A percentile compares a stretch with the other conserved stretches of the same genome.
These are phyloP conservation scores for Siniperca chuatsi DNA, from an alignment of 2,113 vertebrate species.

Conservation along the genomic window DNA sequence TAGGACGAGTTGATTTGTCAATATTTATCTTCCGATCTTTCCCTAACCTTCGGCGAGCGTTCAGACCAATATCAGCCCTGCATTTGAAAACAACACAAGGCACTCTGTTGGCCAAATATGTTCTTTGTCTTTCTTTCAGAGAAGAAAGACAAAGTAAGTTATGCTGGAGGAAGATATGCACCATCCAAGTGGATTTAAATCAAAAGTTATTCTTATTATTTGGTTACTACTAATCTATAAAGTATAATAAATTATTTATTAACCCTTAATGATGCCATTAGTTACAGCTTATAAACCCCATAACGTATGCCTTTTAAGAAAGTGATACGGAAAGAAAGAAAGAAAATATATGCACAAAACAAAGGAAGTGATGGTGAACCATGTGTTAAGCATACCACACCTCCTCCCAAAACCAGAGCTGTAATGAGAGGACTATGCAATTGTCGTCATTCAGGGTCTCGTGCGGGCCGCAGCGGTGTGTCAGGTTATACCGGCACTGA, in stretches of 20 bases:
- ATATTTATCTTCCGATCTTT: not conserved
- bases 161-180: not conserved
- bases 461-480: slow-evolving; percentile 38
- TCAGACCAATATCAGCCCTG: not conserved
- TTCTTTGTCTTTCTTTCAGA: too few species aligned
- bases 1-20: not conserved
- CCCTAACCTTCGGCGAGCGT: too few species aligned
- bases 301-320: not conserved
- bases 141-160: not conserved
- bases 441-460: slow-evolving; percentile 27
- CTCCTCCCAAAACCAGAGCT: slow-evolving; percentile 2
- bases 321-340: not conserved
- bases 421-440: slow-evolving; percentile 33
- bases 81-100: not conserved
- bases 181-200: not conserved
- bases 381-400: not conserved
- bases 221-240: not conserved
- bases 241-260: not conserved
- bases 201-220: not conserved
- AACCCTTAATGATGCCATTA: not conserved
- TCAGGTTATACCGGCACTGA: slow-evolving; percentile 74
- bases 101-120: too few species aligned
- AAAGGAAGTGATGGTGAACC: not conserved
- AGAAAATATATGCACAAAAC: not conserved
- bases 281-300: not conserved